Evolutionary conservation across 1,140 invertebrate species (phyloP), one percentile per base, ranked within the genome.

Genomic region (Spodoptera litura): DNA sequence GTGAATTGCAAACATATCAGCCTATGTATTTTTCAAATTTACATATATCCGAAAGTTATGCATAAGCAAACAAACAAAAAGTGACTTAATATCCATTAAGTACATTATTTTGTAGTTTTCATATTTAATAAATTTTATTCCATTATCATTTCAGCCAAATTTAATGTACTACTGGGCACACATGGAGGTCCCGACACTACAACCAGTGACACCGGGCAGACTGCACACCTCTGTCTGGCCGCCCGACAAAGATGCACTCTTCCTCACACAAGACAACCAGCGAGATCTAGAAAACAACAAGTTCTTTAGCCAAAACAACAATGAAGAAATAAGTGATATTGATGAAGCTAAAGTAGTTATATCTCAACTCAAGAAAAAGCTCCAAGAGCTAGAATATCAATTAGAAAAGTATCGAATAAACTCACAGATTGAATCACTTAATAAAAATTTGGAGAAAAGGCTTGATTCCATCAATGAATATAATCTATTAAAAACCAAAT

Each of bases 121-220:
- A 8, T 15, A 20, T 38, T 3, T n/a, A 12, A 10, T 3, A 56
- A 76, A 71, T 49, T 13, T 31, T 78, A 52, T 38, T 58, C 12
- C 56, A 82, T 82, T 80, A 83, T 87, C 77, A 84, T 95, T 96
- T 52, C 92, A 98, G 98, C 96, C 97, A 71, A 97, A 98, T 90
- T 95, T 97, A 84, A 98, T 98, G 96, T 98, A 98, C 91, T 98
- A 97, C 88, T 98, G 98, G 98, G 96, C 97, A 27, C 96, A 98
- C 88, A 97, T 97, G 66, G 97, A 98, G 89, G 91, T 95, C 31
- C 96, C 96, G 44, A 91, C 95, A n/a, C 95, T 96, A 20, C 95
- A 96, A 81, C 95, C 96, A 25, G 94, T 96, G 27, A 96, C 97
- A n/a, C 97, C 97, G 3, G 97, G 97, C 74, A 92, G 87, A 75